These are phyloP conservation scores for Brevimyrus niger DNA, from an alignment of 2,113 vertebrate species.

Conservation along the genomic window DNA sequence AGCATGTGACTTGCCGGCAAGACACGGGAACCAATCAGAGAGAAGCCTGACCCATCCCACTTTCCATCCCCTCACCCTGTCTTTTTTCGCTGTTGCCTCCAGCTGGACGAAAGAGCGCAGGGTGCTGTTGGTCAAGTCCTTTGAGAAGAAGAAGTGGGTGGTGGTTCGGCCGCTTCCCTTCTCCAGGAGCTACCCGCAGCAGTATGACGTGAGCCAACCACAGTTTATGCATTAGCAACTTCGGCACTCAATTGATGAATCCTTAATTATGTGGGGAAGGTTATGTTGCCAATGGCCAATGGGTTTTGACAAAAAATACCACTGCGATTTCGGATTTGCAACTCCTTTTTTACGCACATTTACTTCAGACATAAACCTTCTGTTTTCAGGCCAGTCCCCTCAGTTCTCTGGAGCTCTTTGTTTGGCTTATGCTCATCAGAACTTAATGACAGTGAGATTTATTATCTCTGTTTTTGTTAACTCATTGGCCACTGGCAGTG, in stretches of 20 bases:
- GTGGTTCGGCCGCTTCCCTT: slow-evolving; percentile 88
- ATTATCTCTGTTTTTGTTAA: too few relatives aligned
- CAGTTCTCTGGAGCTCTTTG: background rate
- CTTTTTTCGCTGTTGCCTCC: slow-evolving; percentile 17
- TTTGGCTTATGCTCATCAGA: background rate
- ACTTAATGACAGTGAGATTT: background rate
- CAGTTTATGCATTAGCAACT: background rate
- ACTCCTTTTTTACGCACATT: background rate
- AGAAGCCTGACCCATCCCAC: background rate
- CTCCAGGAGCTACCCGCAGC: slow-evolving; percentile 89
- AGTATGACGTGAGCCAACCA: slow-evolving; percentile 80
- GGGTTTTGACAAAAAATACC: background rate
- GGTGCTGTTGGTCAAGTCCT: slow-evolving; percentile 91
- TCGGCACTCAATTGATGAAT: background rate
- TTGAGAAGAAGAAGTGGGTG: slow-evolving; percentile 97
- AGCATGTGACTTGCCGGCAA: background rate
- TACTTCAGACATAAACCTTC: background rate
- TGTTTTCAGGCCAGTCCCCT: background rate
- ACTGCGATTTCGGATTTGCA: background rate
- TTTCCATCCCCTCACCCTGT: background rate
- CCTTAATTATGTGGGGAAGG: background rate
- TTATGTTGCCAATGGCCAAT: background rate
- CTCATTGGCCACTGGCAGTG: background rate
- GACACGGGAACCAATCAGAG: background rate
- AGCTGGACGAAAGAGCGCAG: slow-evolving; percentile 96